A percentile compares a stretch with the other conserved stretches of the same genome.
Conservation (phyloP, 1,140 invertebrate genomes). For the Cardiocondyla obscurior region DNA sequence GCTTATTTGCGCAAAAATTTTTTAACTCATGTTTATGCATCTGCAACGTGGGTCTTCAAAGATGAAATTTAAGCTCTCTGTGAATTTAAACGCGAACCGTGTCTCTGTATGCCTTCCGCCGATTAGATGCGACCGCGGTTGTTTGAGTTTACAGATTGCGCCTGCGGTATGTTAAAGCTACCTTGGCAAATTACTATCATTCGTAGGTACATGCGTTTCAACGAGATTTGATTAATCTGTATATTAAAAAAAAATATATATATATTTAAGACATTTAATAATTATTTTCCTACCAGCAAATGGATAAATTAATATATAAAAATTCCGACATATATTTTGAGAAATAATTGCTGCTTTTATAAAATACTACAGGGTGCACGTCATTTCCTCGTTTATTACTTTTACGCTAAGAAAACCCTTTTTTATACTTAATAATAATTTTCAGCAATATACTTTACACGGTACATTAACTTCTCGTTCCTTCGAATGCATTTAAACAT, state of each 20-base stretch:
- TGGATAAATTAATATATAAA: too few relatives aligned
- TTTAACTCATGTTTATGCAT: not conserved
- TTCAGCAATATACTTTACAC: too few relatives aligned
- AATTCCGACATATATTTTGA: too few relatives aligned
- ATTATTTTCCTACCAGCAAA: too few relatives aligned
- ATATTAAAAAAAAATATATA: not conserved
- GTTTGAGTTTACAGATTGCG: slow-evolving; percentile 73
- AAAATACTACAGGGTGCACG: too few relatives aligned
- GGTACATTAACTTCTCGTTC: too few relatives aligned
- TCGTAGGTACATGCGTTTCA: slow-evolving; percentile 14
- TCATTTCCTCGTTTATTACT: too few relatives aligned
- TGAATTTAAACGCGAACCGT: slow-evolving; percentile 64
- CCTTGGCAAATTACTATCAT: slow-evolving; percentile 66
- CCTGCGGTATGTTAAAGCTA: slow-evolving; percentile 67
- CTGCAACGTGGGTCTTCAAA: slow-evolving; percentile 25
- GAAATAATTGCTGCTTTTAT: not conserved
- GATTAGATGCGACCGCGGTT: slow-evolving; percentile 66
- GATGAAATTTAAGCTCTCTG: slow-evolving; percentile 70
- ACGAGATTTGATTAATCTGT: not conserved
- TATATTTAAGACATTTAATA: not conserved
- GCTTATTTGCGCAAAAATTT: slow-evolving; percentile 23
- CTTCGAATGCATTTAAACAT: too few relatives aligned
- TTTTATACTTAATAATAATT: too few relatives aligned
- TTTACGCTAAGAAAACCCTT: too few relatives aligned
- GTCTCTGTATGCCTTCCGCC: slow-evolving; percentile 65